Conservation (phyloP, 2,797 vertebrate species). For the Brotogeris chrysoptera region DNA sequence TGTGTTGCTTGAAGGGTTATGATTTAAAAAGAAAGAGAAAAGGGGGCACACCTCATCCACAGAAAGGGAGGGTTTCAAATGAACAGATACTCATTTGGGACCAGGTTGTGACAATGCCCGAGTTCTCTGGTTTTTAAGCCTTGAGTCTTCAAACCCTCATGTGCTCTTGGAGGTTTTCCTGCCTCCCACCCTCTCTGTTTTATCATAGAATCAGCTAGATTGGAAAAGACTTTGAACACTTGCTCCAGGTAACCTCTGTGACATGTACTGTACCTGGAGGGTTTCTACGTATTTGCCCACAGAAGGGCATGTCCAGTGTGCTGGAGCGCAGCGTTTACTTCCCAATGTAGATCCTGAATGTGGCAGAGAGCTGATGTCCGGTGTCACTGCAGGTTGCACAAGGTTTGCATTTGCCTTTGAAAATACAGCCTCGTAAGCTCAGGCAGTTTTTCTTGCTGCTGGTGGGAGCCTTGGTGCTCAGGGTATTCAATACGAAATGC, state of each 20-base stretch:
- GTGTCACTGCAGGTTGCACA: not conserved
- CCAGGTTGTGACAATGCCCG: not conserved
- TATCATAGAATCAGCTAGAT: not conserved
- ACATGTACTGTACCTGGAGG: not conserved
- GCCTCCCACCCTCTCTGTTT: not conserved
- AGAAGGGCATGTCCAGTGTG: not conserved
- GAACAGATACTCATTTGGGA: not conserved
- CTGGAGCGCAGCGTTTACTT: fast-evolving
- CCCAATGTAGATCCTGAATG: fast-evolving
- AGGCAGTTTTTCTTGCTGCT: not conserved
- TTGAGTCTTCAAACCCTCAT: fast-evolving
- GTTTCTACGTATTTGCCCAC: not conserved
- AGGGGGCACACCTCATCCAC: fast-evolving
- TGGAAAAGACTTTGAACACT: not conserved
- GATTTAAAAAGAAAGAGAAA: not conserved
- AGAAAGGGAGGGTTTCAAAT: not conserved
- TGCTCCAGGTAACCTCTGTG: not conserved
- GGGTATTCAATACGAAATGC: not conserved
- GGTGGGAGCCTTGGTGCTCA: not conserved
- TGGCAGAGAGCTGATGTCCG: not conserved
- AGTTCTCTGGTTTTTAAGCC: not conserved
- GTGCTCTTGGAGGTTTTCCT: not conserved
- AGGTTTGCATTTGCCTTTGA: not conserved
- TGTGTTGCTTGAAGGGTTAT: not conserved
- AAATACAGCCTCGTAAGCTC: not conserved